Evolutionary conservation across 2,888 invertebrate genomes (phyloP).

Genomic region (Sthenelais limicola): DNA sequence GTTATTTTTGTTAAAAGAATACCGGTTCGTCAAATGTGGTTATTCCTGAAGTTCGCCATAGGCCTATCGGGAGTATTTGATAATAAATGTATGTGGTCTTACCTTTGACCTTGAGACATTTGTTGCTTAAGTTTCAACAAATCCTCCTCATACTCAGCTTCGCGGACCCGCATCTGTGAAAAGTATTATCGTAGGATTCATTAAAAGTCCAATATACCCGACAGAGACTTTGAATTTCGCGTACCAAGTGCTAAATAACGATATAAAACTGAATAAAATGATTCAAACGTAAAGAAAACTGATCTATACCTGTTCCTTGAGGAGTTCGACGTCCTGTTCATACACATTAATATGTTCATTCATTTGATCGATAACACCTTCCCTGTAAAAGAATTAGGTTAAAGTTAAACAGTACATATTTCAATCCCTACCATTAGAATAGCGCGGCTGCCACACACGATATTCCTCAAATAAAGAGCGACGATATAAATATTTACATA

Average conservation of each 20-base stretch:
- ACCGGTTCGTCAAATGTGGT: not conserved
- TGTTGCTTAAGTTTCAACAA: slow-evolving; percentile 69
- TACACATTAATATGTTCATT: slow-evolving; percentile 68
- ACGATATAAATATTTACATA: no score
- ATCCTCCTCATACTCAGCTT: slow-evolving; percentile 71
- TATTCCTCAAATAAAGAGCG: no score
- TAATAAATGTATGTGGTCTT: slow-evolving; percentile 31
- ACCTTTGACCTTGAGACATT: slow-evolving; percentile 70
- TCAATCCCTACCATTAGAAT: no score
- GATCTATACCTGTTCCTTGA: slow-evolving; percentile 50
- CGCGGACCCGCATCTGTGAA: slow-evolving; percentile 63
- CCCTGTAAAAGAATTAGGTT: slow-evolving; percentile 57
- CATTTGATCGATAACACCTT: slow-evolving; percentile 63
- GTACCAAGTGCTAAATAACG: no score
- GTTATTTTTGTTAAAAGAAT: not conserved
- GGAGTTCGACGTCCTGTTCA: slow-evolving; percentile 66
- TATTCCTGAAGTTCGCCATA: not conserved
- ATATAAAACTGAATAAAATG: no score
- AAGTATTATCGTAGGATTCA: no score
- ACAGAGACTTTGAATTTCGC: no score
- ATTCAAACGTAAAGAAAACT: no score
- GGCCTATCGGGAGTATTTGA: no score
- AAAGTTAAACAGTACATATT: no score
- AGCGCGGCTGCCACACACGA: no score
- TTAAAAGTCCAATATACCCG: no score